These are phyloP conservation scores for Hyalella azteca DNA, from an alignment of 2,888 invertebrate genomes.

Conservation along the genomic window DNA sequence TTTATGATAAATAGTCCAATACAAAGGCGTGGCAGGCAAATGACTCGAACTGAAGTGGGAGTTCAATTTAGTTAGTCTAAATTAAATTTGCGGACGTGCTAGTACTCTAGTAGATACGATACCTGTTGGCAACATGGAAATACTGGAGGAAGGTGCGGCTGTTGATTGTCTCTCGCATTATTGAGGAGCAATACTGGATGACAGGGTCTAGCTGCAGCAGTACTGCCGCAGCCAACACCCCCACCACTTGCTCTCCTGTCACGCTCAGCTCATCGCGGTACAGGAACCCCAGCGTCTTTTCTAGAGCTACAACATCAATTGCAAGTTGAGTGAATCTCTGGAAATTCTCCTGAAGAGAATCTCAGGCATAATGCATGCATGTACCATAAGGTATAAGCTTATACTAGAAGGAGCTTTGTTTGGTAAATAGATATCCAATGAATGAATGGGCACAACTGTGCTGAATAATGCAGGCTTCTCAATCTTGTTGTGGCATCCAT, in stretches of 20 bases:
- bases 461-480: too few species aligned
- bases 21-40: too few species aligned
- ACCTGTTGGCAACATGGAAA: slow-evolving; percentile 60
- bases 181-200: slow-evolving; percentile 75
- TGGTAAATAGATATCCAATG: too few species aligned
- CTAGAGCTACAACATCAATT: slow-evolving; percentile 67
- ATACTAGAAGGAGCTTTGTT: too few species aligned
- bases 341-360: background rate
- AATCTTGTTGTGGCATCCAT: too few species aligned
- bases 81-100: too few species aligned
- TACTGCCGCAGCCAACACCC: slow-evolving; percentile 66
- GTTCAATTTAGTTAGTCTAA: too few species aligned
- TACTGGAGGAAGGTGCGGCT: slow-evolving; percentile 63
- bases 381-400: too few species aligned
- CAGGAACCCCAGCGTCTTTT: slow-evolving; percentile 76
- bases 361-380: background rate
- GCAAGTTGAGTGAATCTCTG: background rate
- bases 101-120: too few species aligned
- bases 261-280: slow-evolving; percentile 77
- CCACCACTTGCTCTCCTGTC: slow-evolving; percentile 62
- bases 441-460: too few species aligned
- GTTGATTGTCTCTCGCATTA: slow-evolving; percentile 78
- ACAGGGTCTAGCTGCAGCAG: slow-evolving; percentile 76
- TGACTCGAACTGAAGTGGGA: too few species aligned
- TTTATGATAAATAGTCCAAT: too few species aligned